Evolutionary conservation across 1,140 invertebrate genomes (phyloP), one percentile per base, ranked within the genome.

Genomic region (Zaprionus inermis): DNA sequence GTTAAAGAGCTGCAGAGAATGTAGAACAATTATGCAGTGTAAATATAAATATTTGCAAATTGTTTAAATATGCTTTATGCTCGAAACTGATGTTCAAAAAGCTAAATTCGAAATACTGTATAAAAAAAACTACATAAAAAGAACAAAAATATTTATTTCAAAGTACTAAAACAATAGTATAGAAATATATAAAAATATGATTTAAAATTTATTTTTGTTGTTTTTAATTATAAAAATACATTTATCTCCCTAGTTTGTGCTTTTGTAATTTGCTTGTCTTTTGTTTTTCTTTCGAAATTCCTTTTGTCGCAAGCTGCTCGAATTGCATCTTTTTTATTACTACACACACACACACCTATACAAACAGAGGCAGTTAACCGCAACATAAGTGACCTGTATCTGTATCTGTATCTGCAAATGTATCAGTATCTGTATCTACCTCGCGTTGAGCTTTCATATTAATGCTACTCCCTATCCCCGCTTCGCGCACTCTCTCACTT

Each of bases 271-370:
- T 22, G 54, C 20, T 58, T 12, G 20, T 11, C 30, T 44, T 46
- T 81, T 81, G 54, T 76, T 80, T 68, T 58, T 67, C 28, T 52
- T 66, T 59, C 49, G 4, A 9, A 41, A 41, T 41, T 16, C 38
- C 60, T 36, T 81, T 69, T 81, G 38, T 75, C 41, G 46, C 56
- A 61, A 36, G 18, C 70, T 70, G 44, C 69, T 78, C 59, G 10
- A 72, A 83, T 68, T 78, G 76, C 65, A 81, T 82, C 63, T 78
- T 81, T 82, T 70, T 72, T 38, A 63, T 71, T 46, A 72, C 67
- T 36, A 20, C 41, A 66, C 49, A 65, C 61, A 79, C 58, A 60
- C 46, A 56, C 63, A 58, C 64, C 24, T 38, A 52, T 41, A 51
- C 55, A 28, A 46, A 34, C 16, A 61, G 49, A 30, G 9, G 38